Conservation (phyloP, 2,797 vertebrate genomes). For the Centropyge bicolor region DNA sequence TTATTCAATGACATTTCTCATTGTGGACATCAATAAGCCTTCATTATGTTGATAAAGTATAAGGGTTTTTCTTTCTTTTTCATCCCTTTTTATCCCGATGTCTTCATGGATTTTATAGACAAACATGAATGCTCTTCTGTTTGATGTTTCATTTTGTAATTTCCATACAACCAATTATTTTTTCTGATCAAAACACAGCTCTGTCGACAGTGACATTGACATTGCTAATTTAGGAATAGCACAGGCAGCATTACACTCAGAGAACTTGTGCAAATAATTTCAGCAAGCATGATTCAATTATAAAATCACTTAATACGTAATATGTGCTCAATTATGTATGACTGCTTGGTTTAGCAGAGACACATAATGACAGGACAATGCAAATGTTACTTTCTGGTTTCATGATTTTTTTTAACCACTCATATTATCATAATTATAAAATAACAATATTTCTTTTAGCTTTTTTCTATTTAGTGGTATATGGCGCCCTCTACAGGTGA, state of each 20-base stretch:
- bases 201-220: neutral
- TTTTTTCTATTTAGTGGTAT: neutral
- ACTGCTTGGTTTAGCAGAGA: neutral
- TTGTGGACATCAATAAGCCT: too few species aligned
- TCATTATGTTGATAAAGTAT: too few species aligned
- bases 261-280: neutral
- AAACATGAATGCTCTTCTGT: too few species aligned
- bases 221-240: neutral
- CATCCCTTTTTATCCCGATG: too few species aligned
- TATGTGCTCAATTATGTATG: too few species aligned
- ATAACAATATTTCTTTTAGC: too few species aligned
- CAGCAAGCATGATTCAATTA: neutral
- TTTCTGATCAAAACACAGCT: neutral
- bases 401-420: too few species aligned
- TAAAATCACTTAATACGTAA: neutral
- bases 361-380: neutral
- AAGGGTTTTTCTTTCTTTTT: too few species aligned
- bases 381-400: neutral
- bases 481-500: constrained; percentile 47
- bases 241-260: neutral
- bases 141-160: neutral
- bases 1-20: too few species aligned
- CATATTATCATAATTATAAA: neutral
- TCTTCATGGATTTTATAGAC: too few species aligned
- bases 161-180: too few species aligned